These are phyloP conservation scores for Ophraella communa DNA, from an alignment of 2,888 invertebrate species.

Conservation along the genomic window DNA sequence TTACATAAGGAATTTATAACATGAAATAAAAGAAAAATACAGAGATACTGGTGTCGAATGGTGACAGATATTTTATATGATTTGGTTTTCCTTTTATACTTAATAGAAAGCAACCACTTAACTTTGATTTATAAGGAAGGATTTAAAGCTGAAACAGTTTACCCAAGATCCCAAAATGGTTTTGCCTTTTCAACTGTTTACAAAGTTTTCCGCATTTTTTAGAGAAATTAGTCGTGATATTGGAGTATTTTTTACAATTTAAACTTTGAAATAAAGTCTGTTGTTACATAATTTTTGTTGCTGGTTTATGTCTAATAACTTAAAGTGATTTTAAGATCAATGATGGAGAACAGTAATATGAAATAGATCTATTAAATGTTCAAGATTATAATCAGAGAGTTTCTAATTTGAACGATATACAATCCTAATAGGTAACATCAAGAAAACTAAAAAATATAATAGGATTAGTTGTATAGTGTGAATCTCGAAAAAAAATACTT, in stretches of 20 bases:
- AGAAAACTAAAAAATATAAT: background rate
- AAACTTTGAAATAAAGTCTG: background rate
- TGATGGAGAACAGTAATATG: background rate
- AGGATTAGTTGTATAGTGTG: background rate
- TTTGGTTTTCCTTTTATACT: background rate
- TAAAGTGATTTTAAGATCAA: background rate
- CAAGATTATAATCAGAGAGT: background rate
- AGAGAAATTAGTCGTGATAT: background rate
- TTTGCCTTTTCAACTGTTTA: too few relatives aligned
- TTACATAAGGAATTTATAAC: background rate
- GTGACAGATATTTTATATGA: background rate
- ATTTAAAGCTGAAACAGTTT: too few relatives aligned
- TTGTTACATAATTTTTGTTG: background rate
- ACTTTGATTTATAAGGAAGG: too few relatives aligned
- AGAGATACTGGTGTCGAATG: background rate
- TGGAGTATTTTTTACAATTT: background rate
- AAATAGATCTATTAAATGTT: background rate
- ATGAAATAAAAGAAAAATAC: background rate
- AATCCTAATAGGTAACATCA: background rate
- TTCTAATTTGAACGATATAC: background rate
- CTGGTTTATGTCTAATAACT: background rate
- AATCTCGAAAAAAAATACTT: background rate
- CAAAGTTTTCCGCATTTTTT: too few relatives aligned
- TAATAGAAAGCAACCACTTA: background rate
- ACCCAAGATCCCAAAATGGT: too few relatives aligned